A percentile compares a stretch with the other conserved stretches of the same genome.
Evolutionary conservation across 2,888 invertebrate species (phyloP).

Genomic region (Leucoptera coffeella): DNA sequence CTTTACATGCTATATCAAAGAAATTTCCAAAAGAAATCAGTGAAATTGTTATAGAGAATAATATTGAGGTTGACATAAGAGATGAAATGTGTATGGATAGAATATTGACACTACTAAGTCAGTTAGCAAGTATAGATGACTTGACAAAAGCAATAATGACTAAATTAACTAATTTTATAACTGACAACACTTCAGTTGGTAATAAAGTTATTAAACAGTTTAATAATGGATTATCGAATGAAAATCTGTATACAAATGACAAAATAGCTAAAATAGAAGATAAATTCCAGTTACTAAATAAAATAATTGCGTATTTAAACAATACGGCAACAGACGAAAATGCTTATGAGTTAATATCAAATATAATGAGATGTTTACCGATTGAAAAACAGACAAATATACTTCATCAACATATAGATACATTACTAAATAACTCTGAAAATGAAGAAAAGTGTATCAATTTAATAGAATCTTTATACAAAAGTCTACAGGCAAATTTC

Average conservation of each 20-base stretch:
- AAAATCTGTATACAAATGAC: slow-evolving; percentile 19
- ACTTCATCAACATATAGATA: slow-evolving; percentile 16
- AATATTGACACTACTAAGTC: slow-evolving; percentile 33
- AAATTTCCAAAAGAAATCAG: slow-evolving; percentile 48
- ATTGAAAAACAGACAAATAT: slow-evolving; percentile 20
- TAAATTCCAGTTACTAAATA: slow-evolving; percentile 31
- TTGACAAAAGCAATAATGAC: slow-evolving; percentile 38
- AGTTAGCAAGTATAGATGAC: slow-evolving; percentile 36
- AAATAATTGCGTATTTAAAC: slow-evolving; percentile 25
- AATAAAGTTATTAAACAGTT: slow-evolving; percentile 24
- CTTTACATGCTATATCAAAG: slow-evolving; percentile 43
- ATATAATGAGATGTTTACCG: slow-evolving; percentile 24
- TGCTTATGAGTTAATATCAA: slow-evolving; percentile 24
- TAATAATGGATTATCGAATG: slow-evolving; percentile 21
- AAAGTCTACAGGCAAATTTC: slow-evolving; percentile 31
- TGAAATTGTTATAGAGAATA: slow-evolving; percentile 36
- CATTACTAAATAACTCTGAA: slow-evolving; percentile 18
- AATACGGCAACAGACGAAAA: slow-evolving; percentile 16
- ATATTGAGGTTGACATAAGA: slow-evolving; percentile 19
- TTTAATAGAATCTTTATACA: slow-evolving; percentile 45
- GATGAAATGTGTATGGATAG: slow-evolving; percentile 23
- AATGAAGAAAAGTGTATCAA: slow-evolving; percentile 21
- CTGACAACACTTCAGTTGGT: slow-evolving; percentile 15
- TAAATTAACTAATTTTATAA: slow-evolving; percentile 29
- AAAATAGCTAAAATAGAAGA: slow-evolving; percentile 36